These are phyloP conservation scores for Heliconius aoede DNA, from an alignment of 2,888 invertebrate genomes.

Conservation along the genomic window DNA sequence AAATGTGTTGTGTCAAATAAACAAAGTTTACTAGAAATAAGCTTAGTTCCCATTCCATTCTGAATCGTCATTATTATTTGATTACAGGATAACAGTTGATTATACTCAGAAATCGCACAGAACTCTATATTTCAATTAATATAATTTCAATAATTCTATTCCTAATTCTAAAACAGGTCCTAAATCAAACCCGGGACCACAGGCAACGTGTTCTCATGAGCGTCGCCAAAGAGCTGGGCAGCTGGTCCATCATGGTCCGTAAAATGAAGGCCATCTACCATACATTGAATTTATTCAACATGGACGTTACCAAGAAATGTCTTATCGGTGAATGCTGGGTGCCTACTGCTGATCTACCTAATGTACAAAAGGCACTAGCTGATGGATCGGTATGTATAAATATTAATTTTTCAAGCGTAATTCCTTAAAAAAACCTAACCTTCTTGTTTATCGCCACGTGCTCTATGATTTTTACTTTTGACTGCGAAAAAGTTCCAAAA, in stretches of 20 bases:
- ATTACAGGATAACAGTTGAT: too few relatives aligned
- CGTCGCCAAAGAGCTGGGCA: constrained; percentile 94
- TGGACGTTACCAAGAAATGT: constrained; percentile 94
- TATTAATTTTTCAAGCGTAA: background rate
- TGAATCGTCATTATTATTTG: too few relatives aligned
- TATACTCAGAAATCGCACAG: background rate
- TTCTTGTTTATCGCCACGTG: too few relatives aligned
- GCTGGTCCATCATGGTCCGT: constrained; percentile 94
- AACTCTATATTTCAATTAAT: background rate
- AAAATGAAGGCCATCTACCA: constrained; percentile 97
- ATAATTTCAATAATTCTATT: too few relatives aligned
- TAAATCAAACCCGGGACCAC: constrained; percentile 97
- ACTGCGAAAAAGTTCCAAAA: too few relatives aligned
- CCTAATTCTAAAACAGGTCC: constrained; percentile 85
- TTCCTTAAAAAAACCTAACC: too few relatives aligned
- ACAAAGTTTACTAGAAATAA: background rate
- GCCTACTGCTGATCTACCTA: constrained; percentile 88
- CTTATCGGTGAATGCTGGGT: constrained; percentile 94
- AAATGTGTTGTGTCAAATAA: too few relatives aligned
- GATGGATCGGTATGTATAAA: constrained; percentile 89
- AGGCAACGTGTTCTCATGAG: constrained; percentile 93
- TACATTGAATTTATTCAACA: constrained; percentile 93
- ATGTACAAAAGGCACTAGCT: constrained; percentile 90
- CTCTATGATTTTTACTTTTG: too few relatives aligned
- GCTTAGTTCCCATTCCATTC: background rate